These are phyloP conservation scores for Clamator glandarius DNA, from an alignment of 2,797 vertebrate species.

Conservation along the genomic window DNA sequence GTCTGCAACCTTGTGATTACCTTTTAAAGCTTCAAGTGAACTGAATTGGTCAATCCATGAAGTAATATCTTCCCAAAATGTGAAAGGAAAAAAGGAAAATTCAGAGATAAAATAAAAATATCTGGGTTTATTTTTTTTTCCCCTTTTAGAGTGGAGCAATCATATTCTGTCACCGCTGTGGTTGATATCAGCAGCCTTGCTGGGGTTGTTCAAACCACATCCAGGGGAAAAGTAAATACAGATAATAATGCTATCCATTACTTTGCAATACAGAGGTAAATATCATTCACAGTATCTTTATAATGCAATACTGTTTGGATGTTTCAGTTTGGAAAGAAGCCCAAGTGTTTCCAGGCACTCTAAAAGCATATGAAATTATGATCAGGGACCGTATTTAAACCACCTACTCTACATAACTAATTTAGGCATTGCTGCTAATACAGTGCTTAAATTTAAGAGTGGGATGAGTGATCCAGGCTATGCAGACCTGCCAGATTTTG, in stretches of 20 bases:
- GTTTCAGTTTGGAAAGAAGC: constrained; percentile 46
- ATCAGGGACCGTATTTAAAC: background rate
- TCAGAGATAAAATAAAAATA: background rate
- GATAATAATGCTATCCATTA: constrained; percentile 16
- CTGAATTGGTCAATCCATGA: background rate
- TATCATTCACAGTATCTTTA: constrained; percentile 34
- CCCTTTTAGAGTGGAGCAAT: background rate
- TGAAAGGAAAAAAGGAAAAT: background rate
- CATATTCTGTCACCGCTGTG: background rate
- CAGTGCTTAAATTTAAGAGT: constrained; percentile 25
- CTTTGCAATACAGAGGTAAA: constrained; percentile 1
- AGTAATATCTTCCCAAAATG: background rate
- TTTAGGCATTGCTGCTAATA: constrained; percentile 50
- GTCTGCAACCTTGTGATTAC: background rate
- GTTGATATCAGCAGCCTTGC: background rate
- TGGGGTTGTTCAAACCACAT: background rate
- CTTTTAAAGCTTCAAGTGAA: background rate
- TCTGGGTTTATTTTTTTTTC: background rate
- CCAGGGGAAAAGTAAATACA: constrained; percentile 4
- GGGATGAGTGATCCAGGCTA: constrained; percentile 21
- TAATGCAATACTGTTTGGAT: constrained; percentile 32
- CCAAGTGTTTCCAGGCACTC: constrained; percentile 52
- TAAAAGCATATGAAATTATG: constrained; percentile 36
- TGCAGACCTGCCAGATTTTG: constrained; percentile 20
- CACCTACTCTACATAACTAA: constrained; percentile 41